These are phyloP conservation scores for Digitonthophagus gazella DNA, from an alignment of 2,888 invertebrate genomes.

Conservation along the genomic window DNA sequence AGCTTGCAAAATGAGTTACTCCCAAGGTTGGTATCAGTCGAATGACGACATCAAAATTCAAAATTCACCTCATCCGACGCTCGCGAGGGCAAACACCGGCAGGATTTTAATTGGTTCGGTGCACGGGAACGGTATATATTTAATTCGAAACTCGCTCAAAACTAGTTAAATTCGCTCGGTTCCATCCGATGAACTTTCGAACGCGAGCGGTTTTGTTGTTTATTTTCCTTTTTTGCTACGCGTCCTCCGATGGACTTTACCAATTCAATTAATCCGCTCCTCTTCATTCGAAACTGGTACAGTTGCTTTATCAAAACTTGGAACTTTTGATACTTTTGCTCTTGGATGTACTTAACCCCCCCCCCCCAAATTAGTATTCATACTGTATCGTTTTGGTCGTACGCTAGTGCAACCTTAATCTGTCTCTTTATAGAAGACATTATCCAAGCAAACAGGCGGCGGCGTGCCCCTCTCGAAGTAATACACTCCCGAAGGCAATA, in stretches of 20 bases:
- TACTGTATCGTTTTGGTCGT: background rate
- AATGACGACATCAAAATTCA: constrained; percentile 22
- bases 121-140: background rate
- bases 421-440: constrained; percentile 14
- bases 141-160: background rate
- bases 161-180: background rate
- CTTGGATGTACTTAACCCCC: background rate
- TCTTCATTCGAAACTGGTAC: background rate
- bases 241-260: background rate
- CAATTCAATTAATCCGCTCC: background rate
- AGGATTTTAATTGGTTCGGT: background rate
- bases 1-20: constrained; percentile 44
- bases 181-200: background rate
- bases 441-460: constrained; percentile 12
- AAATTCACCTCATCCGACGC: constrained; percentile 4
- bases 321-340: background rate
- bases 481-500: constrained; percentile 8
- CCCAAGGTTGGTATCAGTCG: constrained; percentile 47
- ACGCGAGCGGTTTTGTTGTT: background rate
- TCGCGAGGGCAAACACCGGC: background rate
- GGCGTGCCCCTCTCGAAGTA: background rate
- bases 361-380: background rate
- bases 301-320: background rate
- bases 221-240: background rate
- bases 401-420: background rate